phyloP scores from a whole-genome alignment of 1,140 invertebrate species.

The Microplitis demolitor region DNA sequence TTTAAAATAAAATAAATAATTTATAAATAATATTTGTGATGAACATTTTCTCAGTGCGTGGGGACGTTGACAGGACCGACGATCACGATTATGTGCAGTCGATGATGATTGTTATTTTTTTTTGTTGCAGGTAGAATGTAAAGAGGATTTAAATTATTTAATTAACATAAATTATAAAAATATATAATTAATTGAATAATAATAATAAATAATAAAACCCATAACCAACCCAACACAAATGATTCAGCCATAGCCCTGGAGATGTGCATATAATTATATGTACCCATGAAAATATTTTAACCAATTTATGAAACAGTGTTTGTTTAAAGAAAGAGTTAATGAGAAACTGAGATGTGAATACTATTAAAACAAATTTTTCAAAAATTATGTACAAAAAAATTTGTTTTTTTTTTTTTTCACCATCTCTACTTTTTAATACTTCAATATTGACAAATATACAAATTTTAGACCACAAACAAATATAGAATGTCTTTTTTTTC shows the following conservation, averaged over 20 bases:
- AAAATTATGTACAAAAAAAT: background rate
- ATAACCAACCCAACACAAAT: conserved; percentile 60
- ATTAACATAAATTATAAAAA: background rate
- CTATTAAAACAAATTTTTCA: background rate
- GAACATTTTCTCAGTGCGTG: background rate
- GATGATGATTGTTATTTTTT: conserved; percentile 3
- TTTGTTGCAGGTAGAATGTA: background rate
- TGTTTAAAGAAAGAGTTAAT: conserved; percentile 17
- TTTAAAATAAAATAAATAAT: too few species aligned
- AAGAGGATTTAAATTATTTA: background rate
- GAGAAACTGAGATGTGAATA: background rate
- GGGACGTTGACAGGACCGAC: background rate
- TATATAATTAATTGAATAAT: background rate
- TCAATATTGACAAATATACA: too few species aligned
- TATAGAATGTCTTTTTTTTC: too few species aligned
- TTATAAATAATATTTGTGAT: too few species aligned
- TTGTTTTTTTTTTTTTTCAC: too few species aligned
- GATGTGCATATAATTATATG: conserved; percentile 27
- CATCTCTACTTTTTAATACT: too few species aligned
- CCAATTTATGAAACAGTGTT: conserved; percentile 21
- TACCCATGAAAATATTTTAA: conserved; percentile 17
- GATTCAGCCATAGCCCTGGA: conserved; percentile 53
- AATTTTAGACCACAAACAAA: too few species aligned
- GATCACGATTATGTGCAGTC: background rate
- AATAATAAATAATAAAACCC: conserved; percentile 46